Evolutionary conservation across 2,797 vertebrate species (phyloP).

Genomic region (Enteromius unitaeniatus): DNA sequence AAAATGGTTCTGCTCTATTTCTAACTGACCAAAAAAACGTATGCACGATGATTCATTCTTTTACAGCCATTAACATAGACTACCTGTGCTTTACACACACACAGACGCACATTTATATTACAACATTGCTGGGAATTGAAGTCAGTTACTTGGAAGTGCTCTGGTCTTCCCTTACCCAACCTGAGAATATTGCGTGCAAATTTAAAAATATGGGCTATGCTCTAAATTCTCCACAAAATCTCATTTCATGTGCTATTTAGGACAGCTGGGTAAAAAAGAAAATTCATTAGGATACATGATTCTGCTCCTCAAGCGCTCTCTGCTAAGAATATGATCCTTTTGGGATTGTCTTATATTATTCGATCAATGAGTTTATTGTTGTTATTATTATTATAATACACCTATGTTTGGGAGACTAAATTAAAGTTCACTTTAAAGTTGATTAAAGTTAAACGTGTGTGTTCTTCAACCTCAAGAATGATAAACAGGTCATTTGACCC

Average conservation of each 20-base stretch:
- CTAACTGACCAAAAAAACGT: neutral
- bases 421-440: too few relatives aligned
- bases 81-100: neutral
- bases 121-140: neutral
- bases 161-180: neutral
- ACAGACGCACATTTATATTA: neutral
- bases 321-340: neutral
- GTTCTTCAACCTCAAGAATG: slow-evolving; percentile 9
- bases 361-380: neutral
- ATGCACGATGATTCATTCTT: neutral
- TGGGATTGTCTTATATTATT: neutral
- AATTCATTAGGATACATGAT: neutral
- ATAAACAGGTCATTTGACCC: slow-evolving; percentile 7
- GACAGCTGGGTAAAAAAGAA: neutral
- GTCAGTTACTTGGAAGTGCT: neutral
- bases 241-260: neutral
- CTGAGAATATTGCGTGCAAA: neutral
- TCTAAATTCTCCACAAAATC: neutral
- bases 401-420: neutral
- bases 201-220: neutral
- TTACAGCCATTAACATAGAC: neutral
- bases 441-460: too few relatives aligned
- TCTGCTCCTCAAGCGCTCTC: neutral
- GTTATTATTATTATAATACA: too few relatives aligned
- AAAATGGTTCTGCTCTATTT: neutral